Base-by-base conservation (phyloP, 1,140 invertebrate genomes). In the Drosophila orena region DNA sequence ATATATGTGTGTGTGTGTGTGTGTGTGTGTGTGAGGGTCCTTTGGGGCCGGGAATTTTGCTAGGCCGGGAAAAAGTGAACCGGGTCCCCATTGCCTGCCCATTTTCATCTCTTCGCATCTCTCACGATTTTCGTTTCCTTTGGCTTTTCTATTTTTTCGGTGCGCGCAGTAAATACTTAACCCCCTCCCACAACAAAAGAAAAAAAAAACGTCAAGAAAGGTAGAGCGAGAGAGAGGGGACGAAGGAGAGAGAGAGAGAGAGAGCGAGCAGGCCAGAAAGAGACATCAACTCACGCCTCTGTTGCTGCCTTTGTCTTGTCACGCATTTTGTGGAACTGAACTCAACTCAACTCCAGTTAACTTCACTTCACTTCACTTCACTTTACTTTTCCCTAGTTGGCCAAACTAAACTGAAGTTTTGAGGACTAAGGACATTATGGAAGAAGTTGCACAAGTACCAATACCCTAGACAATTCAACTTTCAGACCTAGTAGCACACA, bases 131-230 rank as follows among this genome's bases (percentile, higher is more conserved):
- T 78, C 22, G 68, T 55, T 77, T 81, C 57, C 62, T 35, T 56
- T 64, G 35, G 24, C 34, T 52, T 69, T 57, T 64, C 52, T 62
- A 55, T 73, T 59, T 77, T 81, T 65, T 81, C 52, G 53, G 55
- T 81, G 64, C 76, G 78, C 65, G 78, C 78, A 81, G 78, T 62
- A 76, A 78, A 78, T 81, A 81, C 79, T 79, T 78, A 34, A 24
- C 71, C 49, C 7, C 20, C 49, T 10, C 46, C 30, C 27, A 30
- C 40, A 22, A 14, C 0, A 38, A 38, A 3, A 37, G 1, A 37
- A 37, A 4, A 24, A 24, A 44, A 34, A 44, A 20, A 50, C 17
- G 20, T 4, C 27, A 4, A 22, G 27, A 34, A 24, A 27, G 15
- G 22, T 1, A 35, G 10, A 20, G 15, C 22, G 34, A 44, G 56